Conservation (phyloP, 2,888 invertebrate genomes). For the Saturnia japonica region DNA sequence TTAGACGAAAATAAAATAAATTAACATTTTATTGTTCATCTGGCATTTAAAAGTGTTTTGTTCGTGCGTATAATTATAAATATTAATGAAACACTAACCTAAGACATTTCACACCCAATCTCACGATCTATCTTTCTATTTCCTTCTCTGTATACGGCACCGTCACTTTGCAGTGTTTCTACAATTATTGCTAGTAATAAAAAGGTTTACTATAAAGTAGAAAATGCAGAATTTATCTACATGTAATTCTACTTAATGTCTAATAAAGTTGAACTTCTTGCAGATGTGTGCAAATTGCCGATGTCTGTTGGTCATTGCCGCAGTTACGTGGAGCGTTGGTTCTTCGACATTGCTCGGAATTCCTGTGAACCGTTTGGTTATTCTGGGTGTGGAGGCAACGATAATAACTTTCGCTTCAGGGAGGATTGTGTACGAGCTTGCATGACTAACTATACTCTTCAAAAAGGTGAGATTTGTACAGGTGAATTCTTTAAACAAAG, state of each 20-base stretch:
- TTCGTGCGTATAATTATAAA: too few relatives aligned
- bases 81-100: too few relatives aligned
- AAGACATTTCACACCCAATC: too few relatives aligned
- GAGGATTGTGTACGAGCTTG: slow-evolving; percentile 87
- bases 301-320: slow-evolving; percentile 89
- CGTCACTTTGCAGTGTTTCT: too few relatives aligned
- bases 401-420: slow-evolving; percentile 91
- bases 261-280: neutral
- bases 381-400: slow-evolving; percentile 94
- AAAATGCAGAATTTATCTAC: neutral
- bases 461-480: slow-evolving; percentile 27
- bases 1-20: too few relatives aligned
- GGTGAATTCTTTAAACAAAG: neutral
- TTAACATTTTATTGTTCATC: too few relatives aligned
- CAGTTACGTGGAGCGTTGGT: slow-evolving; percentile 91
- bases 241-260: too few relatives aligned
- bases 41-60: too few relatives aligned
- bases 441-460: slow-evolving; percentile 43
- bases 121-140: too few relatives aligned
- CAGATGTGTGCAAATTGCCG: slow-evolving; percentile 84
- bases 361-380: slow-evolving; percentile 92
- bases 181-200: too few relatives aligned
- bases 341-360: slow-evolving; percentile 86
- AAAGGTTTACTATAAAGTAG: neutral
- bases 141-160: too few relatives aligned